These are phyloP conservation scores for Sanderia malayensis DNA, from an alignment of 30 jellyfish, hydroid and myxozoan species.

Conservation along the genomic window DNA sequence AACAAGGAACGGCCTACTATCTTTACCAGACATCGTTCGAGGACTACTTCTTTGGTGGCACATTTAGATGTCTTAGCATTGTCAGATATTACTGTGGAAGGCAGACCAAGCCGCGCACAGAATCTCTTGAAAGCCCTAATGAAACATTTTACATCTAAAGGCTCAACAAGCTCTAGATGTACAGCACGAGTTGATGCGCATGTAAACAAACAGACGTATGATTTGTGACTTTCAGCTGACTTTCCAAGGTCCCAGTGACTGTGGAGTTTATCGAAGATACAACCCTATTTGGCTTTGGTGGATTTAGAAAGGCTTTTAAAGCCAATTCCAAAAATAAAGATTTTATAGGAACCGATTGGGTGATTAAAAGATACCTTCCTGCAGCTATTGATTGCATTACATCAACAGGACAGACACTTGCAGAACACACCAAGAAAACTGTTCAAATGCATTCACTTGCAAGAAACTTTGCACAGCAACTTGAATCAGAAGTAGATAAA, in stretches of 20 bases:
- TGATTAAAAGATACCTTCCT: neutral
- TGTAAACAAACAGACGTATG: too few relatives aligned
- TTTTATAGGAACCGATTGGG: neutral
- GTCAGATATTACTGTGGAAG: too few relatives aligned
- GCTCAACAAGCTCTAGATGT: neutral
- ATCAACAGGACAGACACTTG: neutral
- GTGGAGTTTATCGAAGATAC: neutral
- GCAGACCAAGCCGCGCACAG: too few relatives aligned
- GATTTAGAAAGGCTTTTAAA: too few relatives aligned
- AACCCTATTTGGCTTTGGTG: too few relatives aligned
- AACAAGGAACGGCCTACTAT: slow-evolving; percentile 2
- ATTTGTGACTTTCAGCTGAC: too few relatives aligned
- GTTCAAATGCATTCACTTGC: neutral
- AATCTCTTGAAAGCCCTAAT: too few relatives aligned
- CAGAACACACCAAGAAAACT: neutral
- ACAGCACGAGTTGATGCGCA: too few relatives aligned
- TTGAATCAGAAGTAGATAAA: neutral
- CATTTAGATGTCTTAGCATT: neutral
- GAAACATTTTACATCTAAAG: too few relatives aligned
- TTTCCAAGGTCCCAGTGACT: too few relatives aligned
- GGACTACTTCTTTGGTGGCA: neutral
- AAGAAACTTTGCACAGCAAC: neutral
- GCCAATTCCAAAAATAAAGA: too few relatives aligned
- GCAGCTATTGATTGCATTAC: neutral
- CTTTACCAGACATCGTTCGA: neutral